Evolutionary conservation across 2,888 invertebrate genomes (phyloP), one percentile per base, ranked within the genome.

Genomic region (Zaprionus bogoriensis): DNA sequence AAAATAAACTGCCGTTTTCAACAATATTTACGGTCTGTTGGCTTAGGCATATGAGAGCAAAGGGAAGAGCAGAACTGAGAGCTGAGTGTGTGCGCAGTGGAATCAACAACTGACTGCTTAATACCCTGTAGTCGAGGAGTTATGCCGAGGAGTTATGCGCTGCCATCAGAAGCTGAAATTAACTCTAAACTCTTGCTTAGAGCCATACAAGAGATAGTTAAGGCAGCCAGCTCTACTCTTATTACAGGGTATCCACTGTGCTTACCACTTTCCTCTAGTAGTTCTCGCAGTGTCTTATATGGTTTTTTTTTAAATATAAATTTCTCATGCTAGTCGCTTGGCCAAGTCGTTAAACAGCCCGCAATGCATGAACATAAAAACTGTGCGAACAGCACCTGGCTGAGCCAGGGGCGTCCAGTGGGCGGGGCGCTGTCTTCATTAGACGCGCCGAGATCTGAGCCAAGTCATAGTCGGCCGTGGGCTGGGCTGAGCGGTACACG

Each of bases 1-100:
- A 84, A 80, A 84, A 84, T 80, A 81, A 84, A 82, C 82, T 81
- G 79, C 76, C 64, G 64, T 78, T 80, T 75, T 73, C 67, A 73
- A 81, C 79, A 84, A 81, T 84, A 80, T 80, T 80, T 80, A 80
- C 80, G 82, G 79, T 78, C 65, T 77, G 75, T 83, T 79, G 68
- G 80, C 80, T 80, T 81, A 75, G 78, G 80, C 80, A 77, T 60
- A 75, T 78, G 74, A 54, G 67, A 44, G 54, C 53, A 46, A 45
- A n/a, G n/a, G n/a, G n/a, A n/a, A n/a, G n/a, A n/a, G n/a, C n/a
- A n/a, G n/a, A n/a, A n/a, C n/a, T 28, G 27, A 27, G 27, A 27
- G 5, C 2, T 7, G 27, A 27, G 9, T 27, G 19, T 41, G 28
- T 48, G 52, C 27, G 4, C 10, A 27, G 10, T 10, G 9, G 10